Conservation (phyloP, 2,797 vertebrate species). For the Tokudaia muenninki region DNA sequence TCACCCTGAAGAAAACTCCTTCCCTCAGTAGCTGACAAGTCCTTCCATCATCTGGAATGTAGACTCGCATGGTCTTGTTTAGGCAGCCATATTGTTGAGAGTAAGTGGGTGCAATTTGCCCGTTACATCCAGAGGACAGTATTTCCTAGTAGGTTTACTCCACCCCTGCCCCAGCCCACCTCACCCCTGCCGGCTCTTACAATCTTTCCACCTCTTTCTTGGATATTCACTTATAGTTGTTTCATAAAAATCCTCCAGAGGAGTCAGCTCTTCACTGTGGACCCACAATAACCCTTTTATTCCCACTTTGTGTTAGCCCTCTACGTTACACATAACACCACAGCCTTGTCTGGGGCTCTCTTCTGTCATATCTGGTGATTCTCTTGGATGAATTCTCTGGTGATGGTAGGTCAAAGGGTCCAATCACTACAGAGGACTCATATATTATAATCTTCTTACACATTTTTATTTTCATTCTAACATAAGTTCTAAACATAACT, state of each 20-base stretch:
- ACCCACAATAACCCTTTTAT: not conserved
- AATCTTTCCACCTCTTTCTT: not conserved
- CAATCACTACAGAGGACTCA: not conserved
- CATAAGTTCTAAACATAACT: not conserved
- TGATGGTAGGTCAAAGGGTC: not conserved
- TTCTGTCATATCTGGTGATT: not conserved
- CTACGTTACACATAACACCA: not conserved
- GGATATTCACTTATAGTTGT: not conserved
- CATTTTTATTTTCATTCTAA: not conserved
- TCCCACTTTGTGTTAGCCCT: not conserved
- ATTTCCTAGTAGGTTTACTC: not conserved
- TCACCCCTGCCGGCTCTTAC: not conserved
- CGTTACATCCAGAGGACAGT: not conserved
- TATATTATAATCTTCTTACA: not conserved
- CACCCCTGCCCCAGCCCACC: not conserved
- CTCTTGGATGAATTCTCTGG: not conserved
- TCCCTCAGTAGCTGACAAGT: not conserved
- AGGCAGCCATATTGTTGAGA: not conserved
- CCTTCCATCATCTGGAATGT: not conserved
- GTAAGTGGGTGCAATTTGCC: not conserved
- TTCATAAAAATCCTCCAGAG: not conserved
- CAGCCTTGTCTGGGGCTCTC: not conserved
- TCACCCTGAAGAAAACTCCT: not conserved
- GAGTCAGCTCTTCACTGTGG: not conserved
- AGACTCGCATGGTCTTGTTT: not conserved